Evolutionary conservation across 1,140 invertebrate species (phyloP).

Genomic region (Physella acuta): DNA sequence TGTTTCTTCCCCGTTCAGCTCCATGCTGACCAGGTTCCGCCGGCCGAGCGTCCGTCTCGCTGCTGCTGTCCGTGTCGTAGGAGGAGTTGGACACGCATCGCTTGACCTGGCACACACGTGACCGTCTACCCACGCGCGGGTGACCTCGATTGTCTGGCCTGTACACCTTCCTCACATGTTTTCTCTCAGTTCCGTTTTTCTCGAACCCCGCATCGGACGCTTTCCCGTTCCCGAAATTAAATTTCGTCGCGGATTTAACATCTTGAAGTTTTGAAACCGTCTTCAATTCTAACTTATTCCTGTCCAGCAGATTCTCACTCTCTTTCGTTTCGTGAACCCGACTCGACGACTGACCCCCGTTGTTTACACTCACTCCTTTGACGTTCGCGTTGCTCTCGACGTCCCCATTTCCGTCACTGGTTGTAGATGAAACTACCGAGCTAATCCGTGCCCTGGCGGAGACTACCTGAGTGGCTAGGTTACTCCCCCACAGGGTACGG

Average conservation of each 20-base stretch:
- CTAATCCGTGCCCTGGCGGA: background rate
- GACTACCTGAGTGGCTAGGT: background rate
- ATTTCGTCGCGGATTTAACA: background rate
- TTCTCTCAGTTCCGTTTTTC: too few species aligned
- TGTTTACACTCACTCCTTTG: too few species aligned
- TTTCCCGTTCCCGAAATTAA: too few species aligned
- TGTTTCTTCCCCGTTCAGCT: background rate
- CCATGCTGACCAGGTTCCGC: background rate
- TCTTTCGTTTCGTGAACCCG: background rate
- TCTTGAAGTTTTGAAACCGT: background rate
- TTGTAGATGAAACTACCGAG: background rate
- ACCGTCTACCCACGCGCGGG: too few species aligned
- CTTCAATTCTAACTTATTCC: background rate
- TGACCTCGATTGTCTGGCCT: background rate
- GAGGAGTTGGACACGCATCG: background rate
- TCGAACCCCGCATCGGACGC: too few species aligned
- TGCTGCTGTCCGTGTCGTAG: too few species aligned
- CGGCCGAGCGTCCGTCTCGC: background rate
- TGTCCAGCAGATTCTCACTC: background rate
- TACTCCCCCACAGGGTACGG: background rate
- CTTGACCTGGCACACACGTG: background rate
- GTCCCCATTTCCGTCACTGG: background rate
- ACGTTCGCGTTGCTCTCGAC: too few species aligned
- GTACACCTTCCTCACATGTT: too few species aligned
- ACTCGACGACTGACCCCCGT: background rate